Conservation (phyloP, 2,113 vertebrate species). For the Bostrychus sinensis region DNA sequence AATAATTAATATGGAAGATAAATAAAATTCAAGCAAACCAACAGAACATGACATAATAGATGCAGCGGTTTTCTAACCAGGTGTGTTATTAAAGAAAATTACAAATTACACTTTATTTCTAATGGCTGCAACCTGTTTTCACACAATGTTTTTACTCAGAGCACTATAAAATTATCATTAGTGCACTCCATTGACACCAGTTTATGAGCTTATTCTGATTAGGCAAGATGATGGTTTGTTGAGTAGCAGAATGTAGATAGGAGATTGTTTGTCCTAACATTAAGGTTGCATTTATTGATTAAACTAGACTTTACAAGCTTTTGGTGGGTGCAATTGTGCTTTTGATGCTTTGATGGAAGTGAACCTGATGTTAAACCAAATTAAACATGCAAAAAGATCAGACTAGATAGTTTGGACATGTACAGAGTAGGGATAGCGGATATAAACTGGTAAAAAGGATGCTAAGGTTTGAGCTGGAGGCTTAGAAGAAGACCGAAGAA, state of each 20-base stretch:
- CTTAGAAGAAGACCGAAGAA: not conserved
- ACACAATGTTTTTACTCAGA: not conserved
- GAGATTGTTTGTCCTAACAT: not conserved
- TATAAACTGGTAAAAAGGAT: not conserved
- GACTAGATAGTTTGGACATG: not conserved
- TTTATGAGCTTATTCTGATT: not conserved
- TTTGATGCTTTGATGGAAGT: too few relatives aligned
- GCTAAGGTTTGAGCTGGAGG: not conserved
- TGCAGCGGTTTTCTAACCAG: constrained; percentile 29
- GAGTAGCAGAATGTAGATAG: too few relatives aligned
- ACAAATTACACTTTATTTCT: not conserved
- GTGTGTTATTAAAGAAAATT: constrained; percentile 41
- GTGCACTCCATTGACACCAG: not conserved
- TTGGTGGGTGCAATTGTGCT: too few relatives aligned
- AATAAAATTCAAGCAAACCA: not conserved
- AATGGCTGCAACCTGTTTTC: constrained; percentile 15
- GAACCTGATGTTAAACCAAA: too few relatives aligned
- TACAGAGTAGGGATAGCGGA: not conserved
- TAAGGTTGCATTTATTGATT: too few relatives aligned
- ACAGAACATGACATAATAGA: constrained; percentile 23
- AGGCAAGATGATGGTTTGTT: not conserved
- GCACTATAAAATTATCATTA: not conserved
- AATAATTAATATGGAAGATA: constrained; percentile 25
- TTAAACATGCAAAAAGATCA: not conserved
- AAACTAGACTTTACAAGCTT: too few relatives aligned